A percentile compares a stretch with the other conserved stretches of the same genome.
phyloP scores from a whole-genome alignment of 2,888 invertebrate species.

The Aphodius sticticus region DNA sequence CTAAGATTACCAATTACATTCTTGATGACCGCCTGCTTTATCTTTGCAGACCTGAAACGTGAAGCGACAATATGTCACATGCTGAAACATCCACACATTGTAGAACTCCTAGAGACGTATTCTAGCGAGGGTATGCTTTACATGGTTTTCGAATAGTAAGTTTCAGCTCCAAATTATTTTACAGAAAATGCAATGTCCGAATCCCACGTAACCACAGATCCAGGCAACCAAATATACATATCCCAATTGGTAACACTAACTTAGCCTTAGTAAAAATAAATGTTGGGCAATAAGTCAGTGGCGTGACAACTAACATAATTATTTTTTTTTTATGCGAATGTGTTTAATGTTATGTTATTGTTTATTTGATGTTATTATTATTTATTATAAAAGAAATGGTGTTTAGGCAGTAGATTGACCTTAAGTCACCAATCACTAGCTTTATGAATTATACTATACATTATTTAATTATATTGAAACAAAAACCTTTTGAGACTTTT shows the following conservation, averaged over 20 bases:
- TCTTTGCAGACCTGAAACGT: constrained; percentile 89
- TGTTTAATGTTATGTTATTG: no score
- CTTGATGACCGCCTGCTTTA: constrained; percentile 30
- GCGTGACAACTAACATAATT: no score
- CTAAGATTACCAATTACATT: constrained; percentile 6
- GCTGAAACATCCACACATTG: constrained; percentile 98
- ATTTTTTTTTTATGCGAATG: no score
- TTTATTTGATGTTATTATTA: no score
- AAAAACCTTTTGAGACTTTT: no score
- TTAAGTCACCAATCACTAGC: no score
- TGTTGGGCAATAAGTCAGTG: no score
- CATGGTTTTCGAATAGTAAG: constrained; percentile 99
- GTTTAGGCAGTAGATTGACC: no score
- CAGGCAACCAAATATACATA: background rate
- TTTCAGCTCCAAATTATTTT: constrained; percentile 51
- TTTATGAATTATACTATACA: no score
- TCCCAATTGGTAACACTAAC: background rate
- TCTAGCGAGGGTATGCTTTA: constrained; percentile 98
- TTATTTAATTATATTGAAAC: no score
- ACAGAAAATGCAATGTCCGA: background rate
- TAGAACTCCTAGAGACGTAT: constrained; percentile 97
- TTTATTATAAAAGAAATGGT: no score
- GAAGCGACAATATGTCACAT: constrained; percentile 99
- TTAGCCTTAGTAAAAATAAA: background rate
- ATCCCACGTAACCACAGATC: background rate